Conservation (phyloP, 1,140 invertebrate genomes). For the Drosophila baimaii region DNA sequence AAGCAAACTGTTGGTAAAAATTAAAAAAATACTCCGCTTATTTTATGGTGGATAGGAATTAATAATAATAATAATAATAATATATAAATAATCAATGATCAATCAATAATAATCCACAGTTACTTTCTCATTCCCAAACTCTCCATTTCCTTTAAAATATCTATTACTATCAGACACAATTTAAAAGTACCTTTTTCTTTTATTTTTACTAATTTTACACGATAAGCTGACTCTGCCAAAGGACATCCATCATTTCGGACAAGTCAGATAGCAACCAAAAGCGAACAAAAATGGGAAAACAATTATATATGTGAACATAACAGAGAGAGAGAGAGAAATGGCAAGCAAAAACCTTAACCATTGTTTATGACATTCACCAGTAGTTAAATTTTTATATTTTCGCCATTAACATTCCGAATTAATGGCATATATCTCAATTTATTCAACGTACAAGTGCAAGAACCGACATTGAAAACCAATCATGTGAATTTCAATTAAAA, state of each 20-base stretch:
- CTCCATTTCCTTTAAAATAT: too few species aligned
- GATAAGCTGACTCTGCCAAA: slow-evolving; percentile 12
- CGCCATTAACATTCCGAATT: slow-evolving; percentile 62
- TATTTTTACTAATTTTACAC: not conserved
- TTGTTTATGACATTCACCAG: slow-evolving; percentile 44
- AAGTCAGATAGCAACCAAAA: slow-evolving; percentile 25
- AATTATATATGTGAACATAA: not conserved
- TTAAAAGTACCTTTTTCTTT: not conserved
- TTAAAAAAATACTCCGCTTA: not conserved
- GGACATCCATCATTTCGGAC: slow-evolving; percentile 37
- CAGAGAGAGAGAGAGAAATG: not conserved
- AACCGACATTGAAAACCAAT: slow-evolving; percentile 43
- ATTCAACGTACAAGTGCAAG: slow-evolving; percentile 15
- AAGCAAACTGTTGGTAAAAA: not conserved
- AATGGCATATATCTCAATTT: slow-evolving; percentile 23
- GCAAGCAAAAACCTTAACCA: not conserved
- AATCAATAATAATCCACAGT: too few species aligned
- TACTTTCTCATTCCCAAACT: too few species aligned
- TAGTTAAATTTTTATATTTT: slow-evolving; percentile 66
- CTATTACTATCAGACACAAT: not conserved
- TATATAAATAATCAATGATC: too few species aligned
- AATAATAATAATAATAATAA: too few species aligned
- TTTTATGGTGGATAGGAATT: not conserved
- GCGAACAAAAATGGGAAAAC: slow-evolving; percentile 1
- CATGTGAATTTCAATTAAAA: slow-evolving; percentile 46